Conservation (phyloP, 2,888 invertebrate species). For the Oegoconia quadripuncta region DNA sequence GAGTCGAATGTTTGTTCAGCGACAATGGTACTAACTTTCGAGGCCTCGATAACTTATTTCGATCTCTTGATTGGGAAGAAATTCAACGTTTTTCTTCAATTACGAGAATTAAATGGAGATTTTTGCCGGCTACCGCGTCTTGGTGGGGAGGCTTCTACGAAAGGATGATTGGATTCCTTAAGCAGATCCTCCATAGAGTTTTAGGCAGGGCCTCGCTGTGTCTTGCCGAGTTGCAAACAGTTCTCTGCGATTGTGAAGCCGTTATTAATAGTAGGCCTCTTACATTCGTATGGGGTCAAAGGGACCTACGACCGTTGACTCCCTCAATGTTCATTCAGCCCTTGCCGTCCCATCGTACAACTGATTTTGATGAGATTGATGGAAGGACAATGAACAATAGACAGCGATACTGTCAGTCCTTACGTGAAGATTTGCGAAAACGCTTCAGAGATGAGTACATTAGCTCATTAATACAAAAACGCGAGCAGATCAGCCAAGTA, state of each 20-base stretch:
- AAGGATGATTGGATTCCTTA: background rate
- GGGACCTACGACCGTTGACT: background rate
- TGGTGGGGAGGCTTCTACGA: background rate
- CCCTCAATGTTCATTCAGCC: no score
- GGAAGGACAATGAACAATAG: no score
- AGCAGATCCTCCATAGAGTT: background rate
- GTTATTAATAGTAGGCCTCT: background rate
- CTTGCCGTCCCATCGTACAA: no score
- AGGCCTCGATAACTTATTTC: background rate
- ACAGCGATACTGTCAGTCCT: no score
- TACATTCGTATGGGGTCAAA: background rate
- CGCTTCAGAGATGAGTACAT: no score
- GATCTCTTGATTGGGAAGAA: no score
- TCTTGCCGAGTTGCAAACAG: background rate
- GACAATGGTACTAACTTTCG: constrained; percentile 12
- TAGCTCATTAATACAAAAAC: no score
- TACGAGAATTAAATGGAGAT: background rate
- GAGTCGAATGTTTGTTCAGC: constrained; percentile 3
- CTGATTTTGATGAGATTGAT: no score
- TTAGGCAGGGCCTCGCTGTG: background rate
- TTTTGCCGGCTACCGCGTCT: background rate
- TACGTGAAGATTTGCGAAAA: no score
- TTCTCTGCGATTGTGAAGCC: background rate
- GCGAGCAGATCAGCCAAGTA: no score
- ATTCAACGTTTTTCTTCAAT: no score